Percentiles rank a stretch among this genome's conserved stretches.
These are phyloP conservation scores for Girardia tigrina DNA, from an alignment of 2,888 invertebrate genomes.

Conservation along the genomic window DNA sequence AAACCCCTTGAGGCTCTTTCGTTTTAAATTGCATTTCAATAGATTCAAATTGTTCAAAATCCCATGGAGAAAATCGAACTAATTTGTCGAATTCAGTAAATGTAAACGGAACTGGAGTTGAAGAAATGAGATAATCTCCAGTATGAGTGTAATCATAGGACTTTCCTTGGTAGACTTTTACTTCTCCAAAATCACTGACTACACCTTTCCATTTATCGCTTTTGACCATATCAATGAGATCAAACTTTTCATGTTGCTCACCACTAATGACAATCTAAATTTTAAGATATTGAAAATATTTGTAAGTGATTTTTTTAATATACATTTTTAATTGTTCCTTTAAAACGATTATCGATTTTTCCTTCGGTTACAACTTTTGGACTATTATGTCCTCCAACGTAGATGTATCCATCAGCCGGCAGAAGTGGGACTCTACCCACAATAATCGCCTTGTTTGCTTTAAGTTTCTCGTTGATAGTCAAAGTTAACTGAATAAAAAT, in stretches of 20 bases:
- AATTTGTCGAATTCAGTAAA: not conserved
- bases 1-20: not conserved
- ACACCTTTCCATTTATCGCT: not conserved
- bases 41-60: slow-evolving; percentile 20
- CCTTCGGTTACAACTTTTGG: not conserved
- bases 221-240: not conserved
- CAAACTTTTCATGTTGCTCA: not conserved
- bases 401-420: not conserved
- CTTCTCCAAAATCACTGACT: not conserved
- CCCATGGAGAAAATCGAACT: not conserved
- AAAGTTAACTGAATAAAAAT: not conserved
- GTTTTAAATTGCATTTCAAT: slow-evolving; percentile 24
- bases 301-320: not conserved
- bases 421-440: not conserved
- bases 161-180: not conserved
- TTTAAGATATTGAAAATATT: not conserved
- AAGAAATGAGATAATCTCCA: not conserved
- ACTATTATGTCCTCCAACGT: not conserved
- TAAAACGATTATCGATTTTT: not conserved
- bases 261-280: not conserved
- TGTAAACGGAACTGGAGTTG: slow-evolving; percentile 19
- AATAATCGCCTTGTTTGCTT: not conserved
- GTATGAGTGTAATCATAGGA: not conserved
- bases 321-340: not conserved
- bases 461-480: not conserved